Percentiles rank a stretch among this genome's conserved stretches.
Conservation (phyloP, 2,797 vertebrate genomes). For the Vultur gryphus region DNA sequence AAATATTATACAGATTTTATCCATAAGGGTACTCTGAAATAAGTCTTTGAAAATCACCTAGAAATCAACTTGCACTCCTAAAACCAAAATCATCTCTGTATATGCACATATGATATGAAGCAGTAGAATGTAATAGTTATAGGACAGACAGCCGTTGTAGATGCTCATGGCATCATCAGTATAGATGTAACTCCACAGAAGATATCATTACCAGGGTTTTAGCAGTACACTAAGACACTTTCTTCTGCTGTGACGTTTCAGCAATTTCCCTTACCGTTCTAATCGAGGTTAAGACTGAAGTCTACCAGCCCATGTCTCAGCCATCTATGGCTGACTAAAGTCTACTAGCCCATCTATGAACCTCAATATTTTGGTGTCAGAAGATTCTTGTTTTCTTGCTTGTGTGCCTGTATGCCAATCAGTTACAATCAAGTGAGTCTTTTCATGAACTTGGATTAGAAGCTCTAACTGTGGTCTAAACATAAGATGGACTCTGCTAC, state of each 20-base stretch:
- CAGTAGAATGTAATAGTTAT: background rate
- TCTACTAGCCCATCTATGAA: background rate
- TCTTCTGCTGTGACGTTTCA: background rate
- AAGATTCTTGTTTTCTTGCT: background rate
- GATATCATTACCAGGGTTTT: background rate
- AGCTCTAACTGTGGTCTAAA: slow-evolving; percentile 25
- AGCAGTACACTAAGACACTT: background rate
- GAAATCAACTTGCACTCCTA: background rate
- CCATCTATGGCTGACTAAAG: background rate
- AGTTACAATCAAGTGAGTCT: slow-evolving; percentile 11
- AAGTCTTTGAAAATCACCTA: background rate
- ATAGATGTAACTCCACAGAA: background rate
- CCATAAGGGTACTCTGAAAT: background rate
- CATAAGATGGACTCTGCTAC: slow-evolving; percentile 5
- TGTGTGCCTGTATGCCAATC: background rate
- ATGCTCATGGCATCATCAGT: background rate
- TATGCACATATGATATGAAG: background rate
- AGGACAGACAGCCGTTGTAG: background rate
- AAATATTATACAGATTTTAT: background rate
- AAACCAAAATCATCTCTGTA: background rate
- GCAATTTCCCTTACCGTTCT: background rate
- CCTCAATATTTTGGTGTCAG: background rate
- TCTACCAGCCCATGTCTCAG: background rate
- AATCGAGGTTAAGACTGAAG: background rate
- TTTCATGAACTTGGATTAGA: slow-evolving; percentile 30